Evolutionary conservation across 2,888 invertebrate genomes (phyloP).

Genomic region (Dinocampus coccinellae): DNA sequence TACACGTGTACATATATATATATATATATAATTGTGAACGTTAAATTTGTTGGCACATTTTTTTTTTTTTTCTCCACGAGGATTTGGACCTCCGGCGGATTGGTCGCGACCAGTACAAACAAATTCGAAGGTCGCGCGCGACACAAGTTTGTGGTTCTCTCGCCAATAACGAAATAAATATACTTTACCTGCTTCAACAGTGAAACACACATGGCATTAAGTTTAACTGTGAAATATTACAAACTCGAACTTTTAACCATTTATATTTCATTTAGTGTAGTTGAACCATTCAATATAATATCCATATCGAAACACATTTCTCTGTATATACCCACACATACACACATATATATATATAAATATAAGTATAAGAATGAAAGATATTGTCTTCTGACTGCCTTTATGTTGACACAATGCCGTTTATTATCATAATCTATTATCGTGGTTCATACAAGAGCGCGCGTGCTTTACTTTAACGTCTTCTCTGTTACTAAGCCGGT

Average conservation of each 20-base stretch:
- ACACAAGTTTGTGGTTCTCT: background rate
- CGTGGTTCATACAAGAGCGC: slow-evolving; percentile 51
- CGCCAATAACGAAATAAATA: background rate
- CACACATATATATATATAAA: background rate
- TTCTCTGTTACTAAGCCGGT: slow-evolving; percentile 40
- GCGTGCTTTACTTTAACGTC: slow-evolving; percentile 42
- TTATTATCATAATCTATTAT: slow-evolving; percentile 67
- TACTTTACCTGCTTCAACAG: background rate
- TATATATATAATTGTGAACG: background rate
- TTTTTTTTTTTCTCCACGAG: background rate
- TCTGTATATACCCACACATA: background rate
- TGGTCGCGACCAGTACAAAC: background rate
- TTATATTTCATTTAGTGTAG: background rate
- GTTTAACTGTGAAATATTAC: background rate
- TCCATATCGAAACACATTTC: background rate
- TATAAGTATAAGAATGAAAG: slow-evolving; percentile 21
- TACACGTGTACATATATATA: background rate
- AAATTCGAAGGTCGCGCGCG: background rate
- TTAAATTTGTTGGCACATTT: background rate
- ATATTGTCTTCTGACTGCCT: slow-evolving; percentile 41
- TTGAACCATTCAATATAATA: background rate
- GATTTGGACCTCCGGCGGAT: slow-evolving; percentile 1
- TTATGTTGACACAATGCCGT: slow-evolving; percentile 62
- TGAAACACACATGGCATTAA: too few relatives aligned
- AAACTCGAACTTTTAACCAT: background rate